A percentile compares a stretch with the other conserved stretches of the same genome.
Conservation (phyloP, 2,888 invertebrate genomes). For the Prosopocoilus inquinatus region DNA sequence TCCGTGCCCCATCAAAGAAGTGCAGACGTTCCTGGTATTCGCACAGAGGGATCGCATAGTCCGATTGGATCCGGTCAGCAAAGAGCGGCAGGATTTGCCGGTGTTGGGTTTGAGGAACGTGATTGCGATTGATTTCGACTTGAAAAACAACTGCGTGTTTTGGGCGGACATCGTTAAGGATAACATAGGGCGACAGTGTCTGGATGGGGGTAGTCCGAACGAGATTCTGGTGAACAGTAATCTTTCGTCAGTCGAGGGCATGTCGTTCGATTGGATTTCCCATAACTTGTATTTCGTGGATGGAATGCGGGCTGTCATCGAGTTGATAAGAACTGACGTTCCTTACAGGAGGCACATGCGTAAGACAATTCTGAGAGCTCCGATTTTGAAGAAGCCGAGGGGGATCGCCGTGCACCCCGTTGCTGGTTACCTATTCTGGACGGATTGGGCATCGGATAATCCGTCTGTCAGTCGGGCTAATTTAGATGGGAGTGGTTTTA, state of each 20-base stretch:
- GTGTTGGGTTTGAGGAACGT: slow-evolving; percentile 73
- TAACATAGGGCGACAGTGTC: slow-evolving; percentile 74
- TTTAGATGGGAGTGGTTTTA: slow-evolving; percentile 72
- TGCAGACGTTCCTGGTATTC: slow-evolving; percentile 75
- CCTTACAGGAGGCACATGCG: slow-evolving; percentile 69
- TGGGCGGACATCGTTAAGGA: slow-evolving; percentile 85
- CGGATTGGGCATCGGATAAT: slow-evolving; percentile 79
- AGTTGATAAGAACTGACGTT: slow-evolving; percentile 71
- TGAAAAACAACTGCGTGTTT: slow-evolving; percentile 79
- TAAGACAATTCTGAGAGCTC: slow-evolving; percentile 62
- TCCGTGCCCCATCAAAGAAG: slow-evolving; percentile 67
- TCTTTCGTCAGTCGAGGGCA: slow-evolving; percentile 79
- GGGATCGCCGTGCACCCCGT: slow-evolving; percentile 83
- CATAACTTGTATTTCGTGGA: slow-evolving; percentile 86
- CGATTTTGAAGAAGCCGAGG: slow-evolving; percentile 61
- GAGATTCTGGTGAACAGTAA: slow-evolving; percentile 70
- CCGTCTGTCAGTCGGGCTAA: slow-evolving; percentile 78
- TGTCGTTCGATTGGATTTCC: slow-evolving; percentile 88
- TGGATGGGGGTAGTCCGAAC: slow-evolving; percentile 60
- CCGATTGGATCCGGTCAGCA: slow-evolving; percentile 64
- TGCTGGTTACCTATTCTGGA: slow-evolving; percentile 81
- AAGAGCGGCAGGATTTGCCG: slow-evolving; percentile 62
- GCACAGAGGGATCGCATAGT: slow-evolving; percentile 76
- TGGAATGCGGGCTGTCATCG: slow-evolving; percentile 73
- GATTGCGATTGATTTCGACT: slow-evolving; percentile 83